Conservation (phyloP, 2,113 vertebrate genomes). For the Cynocephalus volans region DNA sequence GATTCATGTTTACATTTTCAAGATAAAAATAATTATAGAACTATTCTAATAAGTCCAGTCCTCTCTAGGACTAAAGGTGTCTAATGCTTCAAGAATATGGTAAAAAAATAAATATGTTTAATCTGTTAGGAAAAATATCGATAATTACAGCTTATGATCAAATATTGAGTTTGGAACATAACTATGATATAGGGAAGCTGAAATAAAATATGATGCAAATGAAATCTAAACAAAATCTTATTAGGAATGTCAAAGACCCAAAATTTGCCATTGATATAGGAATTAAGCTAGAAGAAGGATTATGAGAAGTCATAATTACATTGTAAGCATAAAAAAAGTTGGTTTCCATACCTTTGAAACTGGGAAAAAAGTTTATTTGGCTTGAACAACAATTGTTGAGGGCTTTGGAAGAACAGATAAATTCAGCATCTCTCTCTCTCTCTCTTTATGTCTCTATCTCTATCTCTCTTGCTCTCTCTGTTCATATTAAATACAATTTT, state of each 20-base stretch:
- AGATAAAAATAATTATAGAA: background rate
- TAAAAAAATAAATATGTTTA: background rate
- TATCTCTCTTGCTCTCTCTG: background rate
- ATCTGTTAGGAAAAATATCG: background rate
- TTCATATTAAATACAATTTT: background rate
- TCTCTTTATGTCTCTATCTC: background rate
- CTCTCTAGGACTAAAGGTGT: background rate
- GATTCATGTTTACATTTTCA: background rate
- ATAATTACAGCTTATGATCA: background rate
- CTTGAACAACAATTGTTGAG: background rate
- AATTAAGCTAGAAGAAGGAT: background rate
- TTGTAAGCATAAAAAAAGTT: background rate
- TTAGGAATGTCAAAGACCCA: background rate
- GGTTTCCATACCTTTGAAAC: rapidly evolving
- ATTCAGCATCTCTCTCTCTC: background rate
- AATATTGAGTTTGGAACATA: constrained; percentile 4
- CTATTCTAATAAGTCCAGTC: background rate
- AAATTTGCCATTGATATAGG: background rate
- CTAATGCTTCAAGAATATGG: background rate
- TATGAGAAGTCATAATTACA: background rate
- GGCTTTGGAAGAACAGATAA: background rate
- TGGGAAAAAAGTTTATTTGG: background rate
- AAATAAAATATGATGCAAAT: background rate
- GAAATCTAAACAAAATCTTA: background rate
- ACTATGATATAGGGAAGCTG: background rate